Base-by-base conservation (phyloP, 1,140 invertebrate species). In the Penaeus chinensis region DNA sequence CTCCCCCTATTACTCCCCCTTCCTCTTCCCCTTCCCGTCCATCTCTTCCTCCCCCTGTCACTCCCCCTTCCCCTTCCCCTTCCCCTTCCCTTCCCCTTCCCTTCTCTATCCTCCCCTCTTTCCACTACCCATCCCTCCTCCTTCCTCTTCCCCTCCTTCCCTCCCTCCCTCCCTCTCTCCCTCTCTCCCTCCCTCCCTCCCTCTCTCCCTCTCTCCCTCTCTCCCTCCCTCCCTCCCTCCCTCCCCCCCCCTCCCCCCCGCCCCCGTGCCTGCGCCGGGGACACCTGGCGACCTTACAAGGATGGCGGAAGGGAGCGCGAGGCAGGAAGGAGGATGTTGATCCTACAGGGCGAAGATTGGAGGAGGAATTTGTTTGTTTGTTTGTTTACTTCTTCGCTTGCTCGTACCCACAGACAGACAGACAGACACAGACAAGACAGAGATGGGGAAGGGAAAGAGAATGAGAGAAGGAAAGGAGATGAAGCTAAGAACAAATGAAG, bases 81-180 rank as follows among this genome's bases (percentile, higher is more conserved):
- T 32, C 32, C 32, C 66, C 7, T 5, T 18, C 18, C 66, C 27
- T 69, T 5, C 66, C 18, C 66, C 27, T 69, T 0, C 7, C 16
- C 3, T 4, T 27, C 66, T 4, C 18, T 19, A 90, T 60, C 84
- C 62, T 18, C 65, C 27, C 18, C 66, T 0, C 18, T 19, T 0
- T 27, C 66, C 27, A 7, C 18, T 19, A 47, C 37, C 66, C 18
- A 2, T 18, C 18, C 66, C 7, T 8, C 27, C 7, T 76, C 47
- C 11, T 47, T 47, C 47, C 47, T 66, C 80, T 65, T n/a, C n/a
- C 63, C 80, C 32, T 47, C 78, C 84, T 69, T 27, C 42, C 71
- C 32, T 8, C 82, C 66, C 63, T 69, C 63, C 32, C 32, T 32
- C 2, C 32, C 32, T 32, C 32, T 32, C 2, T 2, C 32, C 32